Conservation (phyloP, 2,797 vertebrate species). For the Catamblyrhynchus diadema region DNA sequence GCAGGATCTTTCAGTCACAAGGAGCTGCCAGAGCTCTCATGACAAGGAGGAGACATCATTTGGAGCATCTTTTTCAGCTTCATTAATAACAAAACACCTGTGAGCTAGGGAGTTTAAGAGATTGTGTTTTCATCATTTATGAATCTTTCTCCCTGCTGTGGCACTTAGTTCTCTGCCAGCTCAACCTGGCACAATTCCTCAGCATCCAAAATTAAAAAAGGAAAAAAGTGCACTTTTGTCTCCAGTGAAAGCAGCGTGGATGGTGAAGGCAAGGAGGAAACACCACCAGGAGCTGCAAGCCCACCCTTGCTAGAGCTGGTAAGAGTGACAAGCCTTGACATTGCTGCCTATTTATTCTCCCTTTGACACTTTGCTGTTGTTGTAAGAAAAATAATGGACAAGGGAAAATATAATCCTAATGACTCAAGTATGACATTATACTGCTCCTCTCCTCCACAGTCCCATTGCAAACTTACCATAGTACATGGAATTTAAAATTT, state of each 20-base stretch:
- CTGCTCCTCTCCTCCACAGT: background rate
- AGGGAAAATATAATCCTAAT: background rate
- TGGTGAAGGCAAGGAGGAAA: background rate
- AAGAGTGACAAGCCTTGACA: background rate
- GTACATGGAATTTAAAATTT: background rate
- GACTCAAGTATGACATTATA: background rate
- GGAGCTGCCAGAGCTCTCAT: constrained; percentile 41
- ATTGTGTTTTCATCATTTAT: constrained; percentile 62
- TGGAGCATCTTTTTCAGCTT: constrained; percentile 63
- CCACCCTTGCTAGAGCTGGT: background rate
- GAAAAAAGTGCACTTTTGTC: background rate
- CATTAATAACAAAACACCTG: constrained; percentile 69
- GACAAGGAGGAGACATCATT: constrained; percentile 52
- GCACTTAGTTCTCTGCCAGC: constrained; percentile 48
- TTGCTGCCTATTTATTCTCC: background rate
- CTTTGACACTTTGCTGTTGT: background rate
- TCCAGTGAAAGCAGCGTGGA: background rate
- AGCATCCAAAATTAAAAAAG: constrained; percentile 20
- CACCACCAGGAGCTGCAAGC: background rate
- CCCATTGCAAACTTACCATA: background rate
- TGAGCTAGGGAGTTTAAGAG: constrained; percentile 46
- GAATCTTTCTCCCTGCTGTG: constrained; percentile 52
- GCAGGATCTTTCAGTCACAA: constrained; percentile 34
- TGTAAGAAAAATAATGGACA: background rate
- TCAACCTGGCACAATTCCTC: constrained; percentile 43